These are phyloP conservation scores for Agonopterix subpropinquella DNA, from an alignment of 2,888 invertebrate species.

Conservation along the genomic window DNA sequence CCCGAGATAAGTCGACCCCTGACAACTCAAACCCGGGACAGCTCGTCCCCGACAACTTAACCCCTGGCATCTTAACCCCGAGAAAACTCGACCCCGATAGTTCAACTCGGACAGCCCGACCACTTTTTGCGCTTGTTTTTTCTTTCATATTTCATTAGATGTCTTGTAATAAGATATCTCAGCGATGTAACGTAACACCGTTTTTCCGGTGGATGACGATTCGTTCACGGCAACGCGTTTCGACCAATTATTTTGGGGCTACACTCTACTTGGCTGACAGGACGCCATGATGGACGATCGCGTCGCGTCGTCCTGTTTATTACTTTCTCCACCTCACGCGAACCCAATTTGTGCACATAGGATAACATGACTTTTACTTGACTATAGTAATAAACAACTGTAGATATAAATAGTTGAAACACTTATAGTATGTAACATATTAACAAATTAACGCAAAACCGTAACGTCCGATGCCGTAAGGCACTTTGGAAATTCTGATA, in stretches of 20 bases:
- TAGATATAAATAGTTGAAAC: no score
- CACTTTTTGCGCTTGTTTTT: neutral
- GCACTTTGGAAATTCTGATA: no score
- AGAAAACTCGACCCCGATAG: no score
- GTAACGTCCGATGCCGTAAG: no score
- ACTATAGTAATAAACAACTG: neutral
- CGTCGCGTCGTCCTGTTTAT: conserved; percentile 37
- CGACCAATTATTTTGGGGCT: conserved; percentile 46
- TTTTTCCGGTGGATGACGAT: conserved; percentile 26
- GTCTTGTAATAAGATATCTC: neutral
- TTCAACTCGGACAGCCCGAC: no score
- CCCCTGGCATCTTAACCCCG: no score
- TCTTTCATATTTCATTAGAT: no score
- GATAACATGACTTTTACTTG: conserved; percentile 9
- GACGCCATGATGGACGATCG: conserved; percentile 43
- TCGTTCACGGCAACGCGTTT: conserved; percentile 26
- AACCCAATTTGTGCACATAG: conserved; percentile 10
- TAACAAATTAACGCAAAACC: no score
- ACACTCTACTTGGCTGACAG: conserved; percentile 29
- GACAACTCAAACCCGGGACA: no score
- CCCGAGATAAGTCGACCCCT: no score
- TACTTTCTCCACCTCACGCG: conserved; percentile 33
- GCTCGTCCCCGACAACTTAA: no score
- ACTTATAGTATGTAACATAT: no score
- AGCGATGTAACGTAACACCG: conserved; percentile 1